These are phyloP conservation scores for Malthinus flaveolus DNA, from an alignment of 2,888 invertebrate species.

Conservation along the genomic window DNA sequence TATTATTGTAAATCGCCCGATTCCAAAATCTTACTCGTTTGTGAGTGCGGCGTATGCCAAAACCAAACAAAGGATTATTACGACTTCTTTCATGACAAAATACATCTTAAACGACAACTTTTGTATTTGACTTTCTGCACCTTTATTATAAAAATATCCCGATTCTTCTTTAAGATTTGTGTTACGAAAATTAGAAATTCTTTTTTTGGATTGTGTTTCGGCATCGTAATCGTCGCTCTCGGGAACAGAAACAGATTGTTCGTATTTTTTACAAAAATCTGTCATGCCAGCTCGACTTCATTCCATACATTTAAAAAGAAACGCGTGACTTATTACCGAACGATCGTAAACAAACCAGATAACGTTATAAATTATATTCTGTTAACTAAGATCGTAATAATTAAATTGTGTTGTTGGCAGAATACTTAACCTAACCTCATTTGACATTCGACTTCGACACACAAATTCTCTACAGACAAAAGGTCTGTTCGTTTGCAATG, in stretches of 20 bases:
- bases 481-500: too few relatives aligned
- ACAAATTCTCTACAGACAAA: too few relatives aligned
- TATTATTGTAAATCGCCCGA: slow-evolving; percentile 8
- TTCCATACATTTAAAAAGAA: slow-evolving; percentile 21
- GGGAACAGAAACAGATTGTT: neutral
- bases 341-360: too few relatives aligned
- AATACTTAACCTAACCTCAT: too few relatives aligned
- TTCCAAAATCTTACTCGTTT: slow-evolving; percentile 64
- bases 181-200: neutral
- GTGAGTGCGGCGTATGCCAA: slow-evolving; percentile 72
- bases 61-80: slow-evolving; percentile 65
- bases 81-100: slow-evolving; percentile 66
- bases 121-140: slow-evolving; percentile 1
- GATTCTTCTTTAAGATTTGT: neutral
- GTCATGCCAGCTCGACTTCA: slow-evolving; percentile 34
- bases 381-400: too few relatives aligned
- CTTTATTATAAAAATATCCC: neutral
- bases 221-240: slow-evolving; percentile 17
- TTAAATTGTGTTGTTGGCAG: too few relatives aligned
- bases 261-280: slow-evolving; percentile 25
- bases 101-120: slow-evolving; percentile 55
- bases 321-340: too few relatives aligned
- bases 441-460: too few relatives aligned
- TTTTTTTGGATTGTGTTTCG: slow-evolving; percentile 10
- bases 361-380: too few relatives aligned